Percentiles rank a stretch among this genome's conserved stretches.
Conservation (phyloP, 2,888 invertebrate species). For the Chelonus formosanus region DNA sequence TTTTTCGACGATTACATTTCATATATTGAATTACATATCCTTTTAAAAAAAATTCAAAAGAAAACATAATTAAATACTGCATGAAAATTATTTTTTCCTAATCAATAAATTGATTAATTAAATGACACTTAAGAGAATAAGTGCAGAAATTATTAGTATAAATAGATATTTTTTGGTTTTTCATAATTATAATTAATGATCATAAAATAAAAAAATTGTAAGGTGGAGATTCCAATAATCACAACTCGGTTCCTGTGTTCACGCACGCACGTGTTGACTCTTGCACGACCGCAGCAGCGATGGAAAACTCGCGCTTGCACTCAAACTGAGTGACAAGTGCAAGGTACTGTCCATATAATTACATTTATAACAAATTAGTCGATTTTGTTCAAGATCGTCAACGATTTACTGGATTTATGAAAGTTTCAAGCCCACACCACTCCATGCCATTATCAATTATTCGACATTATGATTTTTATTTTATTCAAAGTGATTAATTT, state of each 20-base stretch:
- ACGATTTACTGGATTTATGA: background rate
- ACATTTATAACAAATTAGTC: conserved; percentile 43
- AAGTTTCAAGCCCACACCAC: conserved; percentile 23
- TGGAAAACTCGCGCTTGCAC: conserved; percentile 77
- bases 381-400: background rate
- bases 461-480: too few relatives aligned
- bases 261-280: conserved; percentile 60
- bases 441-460: conserved; percentile 10
- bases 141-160: background rate
- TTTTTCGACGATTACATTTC: background rate
- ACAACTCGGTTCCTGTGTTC: conserved; percentile 68
- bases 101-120: conserved; percentile 2
- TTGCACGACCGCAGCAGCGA: conserved; percentile 61
- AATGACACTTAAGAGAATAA: background rate
- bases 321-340: conserved; percentile 83
- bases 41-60: too few relatives aligned
- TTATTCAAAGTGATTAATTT: too few relatives aligned
- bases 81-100: conserved; percentile 20
- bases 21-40: too few relatives aligned
- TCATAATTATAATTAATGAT: background rate
- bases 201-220: conserved; percentile 7
- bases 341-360: conserved; percentile 73
- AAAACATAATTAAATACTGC: conserved; percentile 21
- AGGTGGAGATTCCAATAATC: conserved; percentile 40
- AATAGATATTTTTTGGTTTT: conserved; percentile 2